Evolutionary conservation across 2,113 vertebrate species (phyloP), one percentile per base, ranked within the genome.

Genomic region (Notiomystis cincta): DNA sequence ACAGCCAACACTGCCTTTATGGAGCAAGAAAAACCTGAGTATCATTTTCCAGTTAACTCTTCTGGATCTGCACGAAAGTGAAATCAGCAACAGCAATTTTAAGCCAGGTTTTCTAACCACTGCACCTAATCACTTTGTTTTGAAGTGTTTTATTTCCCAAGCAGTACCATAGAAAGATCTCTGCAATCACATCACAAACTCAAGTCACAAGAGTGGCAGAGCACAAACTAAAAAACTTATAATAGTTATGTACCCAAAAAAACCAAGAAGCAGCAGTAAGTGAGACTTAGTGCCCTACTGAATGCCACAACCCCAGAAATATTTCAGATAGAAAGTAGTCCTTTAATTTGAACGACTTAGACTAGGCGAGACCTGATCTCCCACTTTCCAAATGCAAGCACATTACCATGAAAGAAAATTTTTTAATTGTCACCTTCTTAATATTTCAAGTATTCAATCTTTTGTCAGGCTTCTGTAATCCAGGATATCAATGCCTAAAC

Each of bases 31-130:
- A 95, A 78, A 77, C 37, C 37, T 47, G 33, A 87, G 54, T 80
- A 95, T 82, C 76, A 22, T 82, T 90, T 89, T 92, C 54, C 53
- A 78, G 35, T 93, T 95, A 81, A 92, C 89, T 83, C 72, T 80
- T 83, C 83, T 45, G 37, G 33, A 76, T 33, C 87, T 69, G 54
- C 42, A 60, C 24, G 8, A 42, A 92, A 90, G 51, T 37, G 23
- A 94, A 89, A 81, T 35, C 47, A 78, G 64, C 54, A 93, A 86
- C 28, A 88, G 45, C n/a, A 69, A 38, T 83, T 89, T 89, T 53
- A 81, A 69, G 25, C 11, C 48, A 81, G 44, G 42, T 82, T 89
- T 89, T 87, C 44, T 94, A 86, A 64, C 35, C 65, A 33, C 25
- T 75, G 65, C 51, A 83, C 30, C 69, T 89, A 89, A 83, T 87